phyloP scores from a whole-genome alignment of 2,797 vertebrate species.

The Fringilla coelebs region DNA sequence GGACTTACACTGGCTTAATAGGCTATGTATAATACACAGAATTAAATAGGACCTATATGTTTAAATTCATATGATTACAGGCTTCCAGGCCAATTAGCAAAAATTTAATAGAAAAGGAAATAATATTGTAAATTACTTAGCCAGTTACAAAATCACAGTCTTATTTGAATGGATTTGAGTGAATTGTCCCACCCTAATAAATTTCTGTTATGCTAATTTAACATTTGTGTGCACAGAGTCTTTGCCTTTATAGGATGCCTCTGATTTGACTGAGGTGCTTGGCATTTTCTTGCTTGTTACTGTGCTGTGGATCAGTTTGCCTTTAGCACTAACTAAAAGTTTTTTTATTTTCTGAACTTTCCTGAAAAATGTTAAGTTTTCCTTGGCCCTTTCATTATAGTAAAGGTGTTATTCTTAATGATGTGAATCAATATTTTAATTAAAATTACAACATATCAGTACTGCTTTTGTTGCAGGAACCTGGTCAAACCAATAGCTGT shows the following conservation, averaged over 20 bases:
- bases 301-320: neutral
- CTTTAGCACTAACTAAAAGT: neutral
- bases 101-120: neutral
- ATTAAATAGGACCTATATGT: neutral
- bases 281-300: neutral
- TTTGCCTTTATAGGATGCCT: neutral
- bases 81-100: neutral
- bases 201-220: neutral
- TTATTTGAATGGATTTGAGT: neutral
- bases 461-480: constrained; percentile 78
- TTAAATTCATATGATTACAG: neutral
- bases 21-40: neutral
- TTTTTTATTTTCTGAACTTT: neutral
- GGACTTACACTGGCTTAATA: neutral
- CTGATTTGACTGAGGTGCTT: neutral
- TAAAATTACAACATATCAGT: neutral
- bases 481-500: constrained; percentile 96
- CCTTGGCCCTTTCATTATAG: neutral
- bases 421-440: neutral
- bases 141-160: neutral
- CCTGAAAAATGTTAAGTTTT: neutral
- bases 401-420: neutral
- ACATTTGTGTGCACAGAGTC: neutral
- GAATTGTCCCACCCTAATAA: neutral
- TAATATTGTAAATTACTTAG: neutral